Conservation (phyloP, 1,140 invertebrate genomes). For the Anadara kagoshimensis region DNA sequence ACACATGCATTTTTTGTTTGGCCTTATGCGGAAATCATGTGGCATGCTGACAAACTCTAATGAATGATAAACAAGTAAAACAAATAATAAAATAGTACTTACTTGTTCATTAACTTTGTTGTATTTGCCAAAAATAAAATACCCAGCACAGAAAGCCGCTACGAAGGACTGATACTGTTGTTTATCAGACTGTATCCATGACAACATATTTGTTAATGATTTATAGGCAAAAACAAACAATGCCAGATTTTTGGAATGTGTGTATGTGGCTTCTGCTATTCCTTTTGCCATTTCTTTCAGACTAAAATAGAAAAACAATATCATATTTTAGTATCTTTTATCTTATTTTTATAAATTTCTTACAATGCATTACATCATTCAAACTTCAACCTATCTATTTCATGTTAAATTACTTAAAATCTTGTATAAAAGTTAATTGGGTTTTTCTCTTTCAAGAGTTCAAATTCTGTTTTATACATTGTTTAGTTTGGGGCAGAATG, state of each 20-base stretch:
- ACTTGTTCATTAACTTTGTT: conserved; percentile 78
- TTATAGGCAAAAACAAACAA: conserved; percentile 76
- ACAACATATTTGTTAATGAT: conserved; percentile 64
- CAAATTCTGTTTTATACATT: too few relatives aligned
- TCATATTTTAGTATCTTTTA: too few relatives aligned
- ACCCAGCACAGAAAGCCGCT: conserved; percentile 75
- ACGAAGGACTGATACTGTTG: conserved; percentile 72
- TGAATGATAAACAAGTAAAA: too few relatives aligned
- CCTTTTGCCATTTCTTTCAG: conserved; percentile 70
- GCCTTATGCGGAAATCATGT: too few relatives aligned
- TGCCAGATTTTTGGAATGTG: conserved; percentile 76
- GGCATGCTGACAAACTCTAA: too few relatives aligned
- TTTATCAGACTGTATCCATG: conserved; percentile 54
- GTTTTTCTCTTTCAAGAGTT: too few relatives aligned
- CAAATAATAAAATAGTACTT: background rate
- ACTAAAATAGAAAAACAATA: conserved; percentile 56
- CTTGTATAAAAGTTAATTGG: too few relatives aligned
- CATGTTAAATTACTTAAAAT: too few relatives aligned
- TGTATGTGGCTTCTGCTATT: conserved; percentile 75
- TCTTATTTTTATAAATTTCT: background rate
- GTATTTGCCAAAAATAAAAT: conserved; percentile 75
- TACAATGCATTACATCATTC: background rate
- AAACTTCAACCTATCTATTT: too few relatives aligned
- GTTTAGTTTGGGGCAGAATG: too few relatives aligned
- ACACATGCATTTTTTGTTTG: too few relatives aligned